Conservation (phyloP, 2,113 vertebrate species). For the Elephas maximus region DNA sequence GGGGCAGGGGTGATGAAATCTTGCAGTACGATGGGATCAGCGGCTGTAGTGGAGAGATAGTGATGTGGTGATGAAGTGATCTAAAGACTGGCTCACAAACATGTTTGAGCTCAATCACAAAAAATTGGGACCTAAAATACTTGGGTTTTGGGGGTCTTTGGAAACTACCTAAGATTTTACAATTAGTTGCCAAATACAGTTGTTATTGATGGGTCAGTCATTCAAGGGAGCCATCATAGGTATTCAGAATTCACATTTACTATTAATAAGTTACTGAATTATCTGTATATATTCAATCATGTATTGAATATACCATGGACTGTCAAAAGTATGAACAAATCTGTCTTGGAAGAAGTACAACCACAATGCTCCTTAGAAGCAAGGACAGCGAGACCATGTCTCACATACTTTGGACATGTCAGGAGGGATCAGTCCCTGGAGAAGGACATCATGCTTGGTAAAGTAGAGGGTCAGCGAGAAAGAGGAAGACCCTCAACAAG, state of each 20-base stretch:
- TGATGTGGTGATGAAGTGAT: not conserved
- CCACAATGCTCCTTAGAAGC: too few relatives aligned
- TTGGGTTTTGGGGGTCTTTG: not conserved
- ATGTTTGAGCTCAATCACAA: not conserved
- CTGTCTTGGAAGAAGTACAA: too few relatives aligned
- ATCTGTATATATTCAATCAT: not conserved
- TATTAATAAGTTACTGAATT: not conserved
- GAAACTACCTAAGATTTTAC: not conserved
- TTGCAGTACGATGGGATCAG: not conserved
- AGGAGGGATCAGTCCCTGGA: too few relatives aligned
- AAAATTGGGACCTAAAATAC: not conserved
- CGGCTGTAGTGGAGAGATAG: not conserved
- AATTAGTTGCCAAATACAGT: not conserved
- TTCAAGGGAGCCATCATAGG: accelerated
- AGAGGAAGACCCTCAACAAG: too few relatives aligned
- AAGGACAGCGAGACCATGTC: too few relatives aligned
- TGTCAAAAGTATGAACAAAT: too few relatives aligned
- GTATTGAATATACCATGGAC: too few relatives aligned
- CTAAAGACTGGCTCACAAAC: accelerated
- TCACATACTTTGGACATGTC: too few relatives aligned
- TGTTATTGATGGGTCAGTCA: not conserved
- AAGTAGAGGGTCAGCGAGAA: too few relatives aligned
- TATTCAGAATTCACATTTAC: not conserved
- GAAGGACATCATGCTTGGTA: too few relatives aligned
- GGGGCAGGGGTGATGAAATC: not conserved